Base-by-base conservation (phyloP, 2,797 vertebrate species). In the Lates japonicus region DNA sequence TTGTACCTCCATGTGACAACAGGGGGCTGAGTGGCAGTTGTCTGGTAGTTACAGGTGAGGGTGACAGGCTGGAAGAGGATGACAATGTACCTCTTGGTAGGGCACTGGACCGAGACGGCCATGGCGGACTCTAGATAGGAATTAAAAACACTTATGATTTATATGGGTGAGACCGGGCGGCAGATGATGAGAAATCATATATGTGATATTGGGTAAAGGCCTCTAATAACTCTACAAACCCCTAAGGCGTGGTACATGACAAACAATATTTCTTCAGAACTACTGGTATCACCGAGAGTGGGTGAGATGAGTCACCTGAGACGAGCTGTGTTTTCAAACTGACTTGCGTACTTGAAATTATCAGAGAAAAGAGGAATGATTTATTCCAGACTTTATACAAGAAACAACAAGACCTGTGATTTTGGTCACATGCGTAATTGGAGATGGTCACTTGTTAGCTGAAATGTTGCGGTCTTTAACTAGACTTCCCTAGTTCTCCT, bases 31-130 rank as follows among this genome's bases (percentile, higher is more conserved):
- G 55, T 60, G 7, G 81, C 3, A 0, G 91, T 59, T 1, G 95
- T 92, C 78, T 96, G 91, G 84, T 91, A 98, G 39, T 92, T 93
- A 85, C 97, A 98, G 14, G 37, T 90, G 57, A 98, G 94, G 2
- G 94, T 96, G 77, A 97, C 95, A 0, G 96, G 96, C 94, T 98
- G 97, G 93, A 98, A 98, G 0, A 98, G 95, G 88, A 97, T 97
- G 57, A 94, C 96, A 29, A 97, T 90, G 2, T 96, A 95, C 89
- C 92, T 96, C 80, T 95, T 96, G 39, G 91, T 82, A 1, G 92
- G 90, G 60, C 96, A 95, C 0, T 90, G 86, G 54, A 98, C 97
- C 19, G 94, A 92, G 59, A 98, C 76, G 1, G 92, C 94, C 14
- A 70, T 49, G 67, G 88, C 66, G 25, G 92, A 93, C 49, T 93